phyloP scores from a whole-genome alignment of 2,113 vertebrate species.

The Crotalus horridus region DNA sequence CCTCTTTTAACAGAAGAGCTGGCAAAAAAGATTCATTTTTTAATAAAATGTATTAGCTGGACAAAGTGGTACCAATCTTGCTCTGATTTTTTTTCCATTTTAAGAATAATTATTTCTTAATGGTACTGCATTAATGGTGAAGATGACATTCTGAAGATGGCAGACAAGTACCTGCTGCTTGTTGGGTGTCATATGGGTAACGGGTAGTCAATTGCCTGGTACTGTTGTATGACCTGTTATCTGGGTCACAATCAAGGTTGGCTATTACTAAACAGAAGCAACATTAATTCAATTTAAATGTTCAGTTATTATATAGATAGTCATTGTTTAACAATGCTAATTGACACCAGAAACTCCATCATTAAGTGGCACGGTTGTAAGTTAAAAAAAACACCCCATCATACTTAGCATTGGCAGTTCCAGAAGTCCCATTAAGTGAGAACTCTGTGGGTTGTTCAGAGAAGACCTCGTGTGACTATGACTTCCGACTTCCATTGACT shows the following conservation, averaged over 20 bases:
- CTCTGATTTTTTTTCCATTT: neutral
- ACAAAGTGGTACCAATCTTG: neutral
- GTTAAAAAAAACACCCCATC: neutral
- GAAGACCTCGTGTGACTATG: neutral
- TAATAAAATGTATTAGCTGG: neutral
- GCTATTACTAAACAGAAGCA: neutral
- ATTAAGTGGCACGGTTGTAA: neutral
- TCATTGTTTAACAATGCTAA: neutral
- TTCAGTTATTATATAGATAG: neutral
- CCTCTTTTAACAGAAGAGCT: neutral
- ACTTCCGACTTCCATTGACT: neutral
- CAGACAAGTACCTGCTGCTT: neutral
- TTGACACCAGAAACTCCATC: neutral
- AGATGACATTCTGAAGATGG: neutral
- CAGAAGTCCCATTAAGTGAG: neutral
- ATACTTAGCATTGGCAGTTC: neutral
- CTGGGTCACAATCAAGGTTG: neutral
- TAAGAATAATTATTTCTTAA: neutral
- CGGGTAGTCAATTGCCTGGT: neutral
- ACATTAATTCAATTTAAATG: neutral
- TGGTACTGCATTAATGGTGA: neutral
- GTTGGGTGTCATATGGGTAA: neutral
- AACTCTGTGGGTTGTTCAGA: neutral
- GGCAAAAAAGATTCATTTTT: neutral
- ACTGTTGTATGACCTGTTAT: neutral